These are phyloP conservation scores for Xanthia icteritia DNA, from an alignment of 2,888 invertebrate species.

Conservation along the genomic window DNA sequence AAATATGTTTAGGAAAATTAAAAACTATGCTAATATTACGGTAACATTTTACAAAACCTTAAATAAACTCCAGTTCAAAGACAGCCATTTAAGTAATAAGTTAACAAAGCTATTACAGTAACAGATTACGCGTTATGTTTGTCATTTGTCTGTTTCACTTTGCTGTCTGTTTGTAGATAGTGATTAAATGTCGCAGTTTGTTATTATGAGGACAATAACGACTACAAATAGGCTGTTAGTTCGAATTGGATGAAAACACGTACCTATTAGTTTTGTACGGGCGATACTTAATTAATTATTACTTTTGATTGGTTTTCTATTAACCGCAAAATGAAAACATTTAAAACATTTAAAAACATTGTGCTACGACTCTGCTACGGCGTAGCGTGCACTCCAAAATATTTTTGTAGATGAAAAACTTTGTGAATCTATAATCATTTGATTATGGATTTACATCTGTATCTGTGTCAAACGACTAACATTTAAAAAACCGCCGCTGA, in stretches of 20 bases:
- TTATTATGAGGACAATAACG: slow-evolving; percentile 25
- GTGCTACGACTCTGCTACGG: background rate
- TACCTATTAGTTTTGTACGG: background rate
- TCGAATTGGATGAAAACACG: background rate
- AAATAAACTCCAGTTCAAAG: slow-evolving; percentile 10
- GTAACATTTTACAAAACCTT: background rate
- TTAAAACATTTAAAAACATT: too few species aligned
- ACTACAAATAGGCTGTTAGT: slow-evolving; percentile 4
- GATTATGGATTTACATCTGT: too few species aligned
- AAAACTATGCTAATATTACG: background rate
- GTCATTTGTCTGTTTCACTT: slow-evolving; percentile 59
- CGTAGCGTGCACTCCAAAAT: background rate
- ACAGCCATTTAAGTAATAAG: slow-evolving; percentile 40
- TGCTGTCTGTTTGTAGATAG: slow-evolving; percentile 40
- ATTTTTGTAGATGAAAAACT: background rate
- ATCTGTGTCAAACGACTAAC: background rate
- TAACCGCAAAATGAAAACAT: background rate
- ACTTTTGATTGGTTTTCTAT: background rate
- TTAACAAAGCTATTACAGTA: slow-evolving; percentile 49
- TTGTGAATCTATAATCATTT: background rate
- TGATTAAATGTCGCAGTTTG: slow-evolving; percentile 56
- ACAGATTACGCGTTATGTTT: slow-evolving; percentile 55
- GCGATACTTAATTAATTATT: background rate
- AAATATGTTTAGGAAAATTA: background rate
- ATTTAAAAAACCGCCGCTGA: background rate